Base-by-base conservation (phyloP, 2,888 invertebrate species). In the Drosophila kokeensis region DNA sequence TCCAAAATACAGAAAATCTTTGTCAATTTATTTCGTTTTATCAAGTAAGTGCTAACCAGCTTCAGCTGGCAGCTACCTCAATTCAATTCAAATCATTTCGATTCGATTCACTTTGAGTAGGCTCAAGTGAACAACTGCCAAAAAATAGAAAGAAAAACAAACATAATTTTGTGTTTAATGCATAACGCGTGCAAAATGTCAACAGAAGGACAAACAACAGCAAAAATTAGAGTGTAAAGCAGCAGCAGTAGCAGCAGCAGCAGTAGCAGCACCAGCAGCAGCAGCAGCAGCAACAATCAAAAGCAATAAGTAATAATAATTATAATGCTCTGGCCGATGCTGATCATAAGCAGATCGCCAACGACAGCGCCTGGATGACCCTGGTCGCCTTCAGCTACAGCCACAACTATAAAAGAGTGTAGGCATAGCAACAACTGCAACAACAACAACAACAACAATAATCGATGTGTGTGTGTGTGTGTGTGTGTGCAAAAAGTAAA, bases 101-200 rank as follows among this genome's bases (percentile, higher is more conserved):
- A 48, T 42, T 62, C 40, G 74, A 32, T 52, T 73, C 29, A 59
- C 32, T 49, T 61, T 57, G 69, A 65, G 78, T 78, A 62, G 78
- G 78, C 68, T 69, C 32, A 63, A 57, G 66, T 64, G 64, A 54
- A 48, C 50, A 57, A 68, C 53, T 68, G 36, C 42, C 69, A 38
- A 80, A 49, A 30, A 59, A 49, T 24, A 38, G 30, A 38, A 27
- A 62, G 21, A 30, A 62, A 58, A 34, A 38, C 27, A 38, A 36
- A 48, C 45, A 63, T 42, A 29, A 63, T 42, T 59, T 62, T 55
- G 30, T 62, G 36, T 71, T 61, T 61, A 63, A 52, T 69, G 63
- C 64, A 50, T 53, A 50, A 74, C 71, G 89, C 89, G 89, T 90
- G 89, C 89, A 89, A 90, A 90, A 80, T 89, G 87, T 87, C 90